phyloP scores from a whole-genome alignment of 2,797 vertebrate species.

The Enoplosus armatus region DNA sequence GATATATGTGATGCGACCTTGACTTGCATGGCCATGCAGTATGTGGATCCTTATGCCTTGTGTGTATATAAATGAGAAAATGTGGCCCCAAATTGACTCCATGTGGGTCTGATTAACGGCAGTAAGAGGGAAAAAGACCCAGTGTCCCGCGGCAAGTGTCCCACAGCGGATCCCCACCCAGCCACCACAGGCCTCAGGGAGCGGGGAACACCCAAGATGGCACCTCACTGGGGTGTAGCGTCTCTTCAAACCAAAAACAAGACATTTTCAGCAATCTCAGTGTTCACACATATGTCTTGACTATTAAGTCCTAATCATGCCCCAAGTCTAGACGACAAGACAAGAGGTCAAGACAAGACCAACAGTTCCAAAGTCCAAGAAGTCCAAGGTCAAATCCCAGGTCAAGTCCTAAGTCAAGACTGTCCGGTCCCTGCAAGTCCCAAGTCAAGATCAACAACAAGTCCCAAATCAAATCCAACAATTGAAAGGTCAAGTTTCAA shows the following conservation, averaged over 20 bases:
- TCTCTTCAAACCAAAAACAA: not conserved
- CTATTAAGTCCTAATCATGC: not conserved
- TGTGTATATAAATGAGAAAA: conserved; percentile 44
- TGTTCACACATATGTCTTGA: not conserved
- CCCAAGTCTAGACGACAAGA: not conserved
- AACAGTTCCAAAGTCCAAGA: not conserved
- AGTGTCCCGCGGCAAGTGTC: conserved; percentile 49
- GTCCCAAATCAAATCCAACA: not conserved
- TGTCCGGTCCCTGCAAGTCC: not conserved
- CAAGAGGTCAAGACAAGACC: not conserved
- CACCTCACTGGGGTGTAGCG: conserved; percentile 12
- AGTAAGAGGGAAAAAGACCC: conserved; percentile 23
- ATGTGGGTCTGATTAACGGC: conserved; percentile 63
- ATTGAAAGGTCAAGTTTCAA: not conserved
- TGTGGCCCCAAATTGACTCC: conserved; percentile 57
- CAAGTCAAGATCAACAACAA: not conserved
- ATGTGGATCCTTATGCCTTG: conserved; percentile 32
- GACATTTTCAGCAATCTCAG: not conserved
- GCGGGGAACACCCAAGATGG: conserved; percentile 54
- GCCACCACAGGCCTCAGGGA: conserved; percentile 43
- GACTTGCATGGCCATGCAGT: conserved; percentile 36
- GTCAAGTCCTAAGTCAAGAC: not conserved
- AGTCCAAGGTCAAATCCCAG: not conserved
- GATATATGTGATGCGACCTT: conserved; percentile 68
- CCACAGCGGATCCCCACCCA: conserved; percentile 43